phyloP scores from a whole-genome alignment of 2,888 invertebrate species.

The Sepiola atlantica region DNA sequence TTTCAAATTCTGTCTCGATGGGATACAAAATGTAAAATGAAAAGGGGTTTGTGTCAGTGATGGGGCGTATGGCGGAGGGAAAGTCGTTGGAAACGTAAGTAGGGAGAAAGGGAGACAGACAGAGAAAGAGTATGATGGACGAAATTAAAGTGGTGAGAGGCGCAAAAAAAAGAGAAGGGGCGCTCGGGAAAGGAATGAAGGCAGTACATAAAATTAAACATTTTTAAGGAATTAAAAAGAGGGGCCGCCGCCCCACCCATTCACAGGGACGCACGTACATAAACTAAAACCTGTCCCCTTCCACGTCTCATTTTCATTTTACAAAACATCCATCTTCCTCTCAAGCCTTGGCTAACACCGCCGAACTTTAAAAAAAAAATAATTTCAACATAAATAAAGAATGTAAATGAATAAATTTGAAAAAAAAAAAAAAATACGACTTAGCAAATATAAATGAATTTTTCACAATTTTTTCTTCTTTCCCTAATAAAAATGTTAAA shows the following conservation, averaged over 20 bases:
- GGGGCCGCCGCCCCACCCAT: neutral
- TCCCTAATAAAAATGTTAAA: neutral
- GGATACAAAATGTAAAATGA: neutral
- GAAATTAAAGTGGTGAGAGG: neutral
- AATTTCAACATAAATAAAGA: neutral
- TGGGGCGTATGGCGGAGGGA: too few relatives aligned
- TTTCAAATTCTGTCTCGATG: neutral
- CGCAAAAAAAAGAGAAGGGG: too few relatives aligned
- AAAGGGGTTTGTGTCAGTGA: neutral
- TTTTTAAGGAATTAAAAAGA: neutral
- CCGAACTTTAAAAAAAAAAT: neutral
- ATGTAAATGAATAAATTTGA: neutral
- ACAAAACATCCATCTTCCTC: neutral
- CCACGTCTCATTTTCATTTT: conserved; percentile 2
- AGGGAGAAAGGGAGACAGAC: neutral
- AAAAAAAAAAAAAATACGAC: neutral
- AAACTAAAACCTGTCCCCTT: neutral
- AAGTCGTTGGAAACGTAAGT: neutral
- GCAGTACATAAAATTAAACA: neutral
- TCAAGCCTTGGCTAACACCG: neutral
- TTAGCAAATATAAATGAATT: neutral
- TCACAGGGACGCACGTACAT: neutral
- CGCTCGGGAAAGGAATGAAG: neutral
- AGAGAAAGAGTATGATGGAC: neutral
- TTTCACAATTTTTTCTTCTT: neutral